Conservation (phyloP, 2,797 vertebrate species). For the Pteropus rufus region DNA sequence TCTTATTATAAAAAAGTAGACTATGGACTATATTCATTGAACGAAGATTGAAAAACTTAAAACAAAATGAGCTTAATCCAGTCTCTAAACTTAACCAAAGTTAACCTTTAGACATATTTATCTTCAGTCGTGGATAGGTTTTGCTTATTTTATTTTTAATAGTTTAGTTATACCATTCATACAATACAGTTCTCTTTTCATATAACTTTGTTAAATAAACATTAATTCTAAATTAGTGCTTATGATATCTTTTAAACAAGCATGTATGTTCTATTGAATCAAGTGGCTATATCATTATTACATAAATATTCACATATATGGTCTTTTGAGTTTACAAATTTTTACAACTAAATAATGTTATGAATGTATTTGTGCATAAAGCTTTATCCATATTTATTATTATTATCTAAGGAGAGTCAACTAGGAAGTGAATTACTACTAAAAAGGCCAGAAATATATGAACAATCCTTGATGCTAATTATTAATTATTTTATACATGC, state of each 20-base stretch:
- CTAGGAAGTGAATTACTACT: not conserved
- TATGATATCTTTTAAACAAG: not conserved
- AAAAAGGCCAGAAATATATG: not conserved
- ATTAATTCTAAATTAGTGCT: not conserved
- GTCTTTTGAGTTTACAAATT: not conserved
- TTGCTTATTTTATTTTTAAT: constrained; percentile 1
- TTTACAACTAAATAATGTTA: not conserved
- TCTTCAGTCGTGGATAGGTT: not conserved
- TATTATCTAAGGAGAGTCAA: not conserved
- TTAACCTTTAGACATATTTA: not conserved
- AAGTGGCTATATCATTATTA: not conserved
- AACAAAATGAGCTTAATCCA: not conserved
- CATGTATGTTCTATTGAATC: not conserved
- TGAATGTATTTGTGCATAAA: not conserved
- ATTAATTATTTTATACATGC: not conserved
- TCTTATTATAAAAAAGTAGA: not conserved
- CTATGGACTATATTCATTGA: not conserved
- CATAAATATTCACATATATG: not conserved
- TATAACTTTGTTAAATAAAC: not conserved
- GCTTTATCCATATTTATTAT: not conserved
- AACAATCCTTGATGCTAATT: not conserved
- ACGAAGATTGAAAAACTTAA: not conserved
- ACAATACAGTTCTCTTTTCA: not conserved
- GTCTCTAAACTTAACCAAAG: not conserved
- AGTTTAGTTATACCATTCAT: not conserved